Conservation (phyloP, 2,113 vertebrate genomes). For the Pangasianodon gigas region DNA sequence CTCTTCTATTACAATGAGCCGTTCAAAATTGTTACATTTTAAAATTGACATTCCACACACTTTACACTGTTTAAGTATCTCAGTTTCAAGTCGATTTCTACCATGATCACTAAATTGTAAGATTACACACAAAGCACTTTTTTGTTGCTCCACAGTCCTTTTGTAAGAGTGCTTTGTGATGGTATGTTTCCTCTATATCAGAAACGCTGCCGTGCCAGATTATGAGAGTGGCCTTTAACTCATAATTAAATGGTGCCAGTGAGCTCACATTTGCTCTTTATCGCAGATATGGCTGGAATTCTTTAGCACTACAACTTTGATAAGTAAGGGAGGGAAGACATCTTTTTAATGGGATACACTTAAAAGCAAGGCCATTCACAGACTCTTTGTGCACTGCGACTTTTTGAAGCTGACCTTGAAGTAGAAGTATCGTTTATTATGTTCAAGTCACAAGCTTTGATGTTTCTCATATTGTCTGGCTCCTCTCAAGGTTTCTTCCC, state of each 20-base stretch:
- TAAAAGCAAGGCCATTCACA: slow-evolving; percentile 22
- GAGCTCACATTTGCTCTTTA: slow-evolving; percentile 61
- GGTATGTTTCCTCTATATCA: neutral
- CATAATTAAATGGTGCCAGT: slow-evolving; percentile 63
- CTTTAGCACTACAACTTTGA: slow-evolving; percentile 47
- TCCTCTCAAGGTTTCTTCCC: neutral
- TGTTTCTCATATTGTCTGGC: neutral
- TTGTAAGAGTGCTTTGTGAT: slow-evolving; percentile 43
- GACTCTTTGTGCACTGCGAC: slow-evolving; percentile 1
- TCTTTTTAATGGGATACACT: slow-evolving; percentile 26
- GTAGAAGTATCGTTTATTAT: neutral
- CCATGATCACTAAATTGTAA: slow-evolving; percentile 46
- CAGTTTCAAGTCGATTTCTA: slow-evolving; percentile 48
- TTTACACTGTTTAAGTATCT: slow-evolving; percentile 29
- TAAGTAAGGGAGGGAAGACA: slow-evolving; percentile 33
- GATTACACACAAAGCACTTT: slow-evolving; percentile 60
- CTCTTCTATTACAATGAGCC: neutral
- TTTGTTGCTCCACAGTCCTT: slow-evolving; percentile 57
- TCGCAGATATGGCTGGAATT: slow-evolving; percentile 42
- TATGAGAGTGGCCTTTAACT: slow-evolving; percentile 59
- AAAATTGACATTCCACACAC: slow-evolving; percentile 14
- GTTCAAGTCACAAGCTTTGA: neutral
- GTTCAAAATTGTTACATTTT: neutral
- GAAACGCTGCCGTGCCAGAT: slow-evolving; percentile 1
- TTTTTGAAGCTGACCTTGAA: neutral